phyloP scores from a whole-genome alignment of 2,888 invertebrate genomes.

The Leptothorax acervorum region DNA sequence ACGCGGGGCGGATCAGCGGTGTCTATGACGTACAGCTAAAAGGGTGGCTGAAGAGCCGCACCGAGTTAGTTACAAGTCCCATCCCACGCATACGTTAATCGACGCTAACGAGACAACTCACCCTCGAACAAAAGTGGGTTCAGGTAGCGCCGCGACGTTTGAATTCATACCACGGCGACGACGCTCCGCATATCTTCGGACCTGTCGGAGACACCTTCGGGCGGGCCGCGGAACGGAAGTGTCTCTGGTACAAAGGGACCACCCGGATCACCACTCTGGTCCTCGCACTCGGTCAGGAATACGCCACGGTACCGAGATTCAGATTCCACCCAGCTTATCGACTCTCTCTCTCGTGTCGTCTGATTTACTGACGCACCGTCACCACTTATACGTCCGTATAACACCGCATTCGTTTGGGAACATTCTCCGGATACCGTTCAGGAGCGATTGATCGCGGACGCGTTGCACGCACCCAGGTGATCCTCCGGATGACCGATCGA shows the following conservation, averaged over 20 bases:
- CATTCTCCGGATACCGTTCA: constrained; percentile 48
- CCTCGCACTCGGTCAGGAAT: constrained; percentile 12
- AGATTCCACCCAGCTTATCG: constrained; percentile 37
- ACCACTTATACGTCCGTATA: not conserved
- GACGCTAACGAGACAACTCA: constrained; percentile 55
- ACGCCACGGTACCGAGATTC: not conserved
- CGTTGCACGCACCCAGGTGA: constrained; percentile 26
- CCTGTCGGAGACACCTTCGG: not conserved
- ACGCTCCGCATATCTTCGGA: constrained; percentile 64
- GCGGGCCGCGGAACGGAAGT: not conserved
- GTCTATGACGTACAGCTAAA: not conserved
- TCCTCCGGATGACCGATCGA: not conserved
- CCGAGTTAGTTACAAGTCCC: not conserved
- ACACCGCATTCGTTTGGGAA: constrained; percentile 17
- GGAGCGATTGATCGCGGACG: constrained; percentile 48
- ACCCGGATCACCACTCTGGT: not conserved
- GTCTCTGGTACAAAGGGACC: not conserved
- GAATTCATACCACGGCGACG: constrained; percentile 69
- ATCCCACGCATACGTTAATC: not conserved
- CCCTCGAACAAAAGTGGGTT: constrained; percentile 62
- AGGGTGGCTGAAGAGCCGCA: not conserved
- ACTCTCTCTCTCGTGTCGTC: not conserved
- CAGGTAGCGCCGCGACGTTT: constrained; percentile 55
- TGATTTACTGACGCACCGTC: not conserved
- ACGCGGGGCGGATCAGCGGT: not conserved